A percentile compares a stretch with the other conserved stretches of the same genome.
Evolutionary conservation across 2,113 vertebrate species (phyloP).

Genomic region (Xenopus laevis): DNA sequence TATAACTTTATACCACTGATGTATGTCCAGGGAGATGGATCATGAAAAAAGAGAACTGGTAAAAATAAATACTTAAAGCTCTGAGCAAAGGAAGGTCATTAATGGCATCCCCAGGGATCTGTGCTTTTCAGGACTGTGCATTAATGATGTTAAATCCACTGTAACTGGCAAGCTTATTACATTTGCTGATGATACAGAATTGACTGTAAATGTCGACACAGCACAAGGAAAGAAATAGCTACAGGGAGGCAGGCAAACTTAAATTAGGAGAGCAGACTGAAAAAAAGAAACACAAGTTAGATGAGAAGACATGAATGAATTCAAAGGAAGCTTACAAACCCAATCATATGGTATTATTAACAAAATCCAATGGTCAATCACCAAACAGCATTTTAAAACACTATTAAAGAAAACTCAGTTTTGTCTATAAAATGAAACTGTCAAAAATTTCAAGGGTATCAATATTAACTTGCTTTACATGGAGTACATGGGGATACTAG

Average conservation of each 20-base stretch:
- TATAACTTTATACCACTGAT: not conserved
- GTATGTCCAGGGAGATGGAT: conserved; percentile 14
- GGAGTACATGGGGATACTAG: no score
- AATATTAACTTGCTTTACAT: no score
- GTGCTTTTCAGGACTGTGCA: conserved; percentile 30
- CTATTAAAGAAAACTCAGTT: no score
- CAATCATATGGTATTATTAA: no score
- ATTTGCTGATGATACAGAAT: conserved; percentile 40
- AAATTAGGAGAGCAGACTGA: not conserved
- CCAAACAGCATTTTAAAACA: no score
- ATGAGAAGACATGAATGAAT: not conserved
- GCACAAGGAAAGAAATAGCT: conserved; percentile 39
- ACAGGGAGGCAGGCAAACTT: conserved; percentile 9
- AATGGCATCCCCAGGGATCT: conserved; percentile 26
- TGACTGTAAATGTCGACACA: conserved; percentile 41
- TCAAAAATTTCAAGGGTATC: no score
- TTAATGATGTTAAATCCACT: conserved; percentile 43
- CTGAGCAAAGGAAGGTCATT: conserved; percentile 27
- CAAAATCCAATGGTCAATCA: no score
- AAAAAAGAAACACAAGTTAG: conserved; percentile 1
- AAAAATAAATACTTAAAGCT: conserved; percentile 13
- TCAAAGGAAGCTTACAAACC: not conserved
- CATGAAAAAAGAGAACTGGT: conserved; percentile 10
- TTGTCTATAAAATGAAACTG: no score
- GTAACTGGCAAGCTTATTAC: conserved; percentile 40